Evolutionary conservation across 2,797 vertebrate genomes (phyloP), one percentile per base, ranked within the genome.

Genomic region (Lepus oiostolus): DNA sequence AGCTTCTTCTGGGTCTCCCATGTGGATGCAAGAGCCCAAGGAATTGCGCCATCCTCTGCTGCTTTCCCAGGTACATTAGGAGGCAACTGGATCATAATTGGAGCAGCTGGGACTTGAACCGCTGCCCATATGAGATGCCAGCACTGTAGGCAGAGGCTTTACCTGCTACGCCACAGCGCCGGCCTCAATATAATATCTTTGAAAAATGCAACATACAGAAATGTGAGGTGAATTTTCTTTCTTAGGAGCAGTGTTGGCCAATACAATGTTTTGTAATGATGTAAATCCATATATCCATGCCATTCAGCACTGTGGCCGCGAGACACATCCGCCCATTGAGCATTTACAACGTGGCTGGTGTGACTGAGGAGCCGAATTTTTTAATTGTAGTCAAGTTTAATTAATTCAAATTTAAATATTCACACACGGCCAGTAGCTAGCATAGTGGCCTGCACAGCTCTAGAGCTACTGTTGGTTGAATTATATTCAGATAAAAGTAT

Each of bases 401-500:
- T 94, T 90, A 95, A 94, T 92, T 94, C 58, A 54, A 60, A 68
- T 91, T 67, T 88, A 84, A 95, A 77, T 35, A 60, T 50, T 26
- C n/a, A 52, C 82, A 67, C 0, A 4, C 75, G 47, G 32, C 68
- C 72, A 75, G 60, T 52, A 58, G 58, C 82, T 79, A 65, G 82
- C 22, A 10, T 63, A 72, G 68, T 79, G 86, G 70, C 65, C 68
- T 50, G 47, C 16, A 38, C 16, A 32, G 30, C 77, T 87, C 47
- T 30, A 52, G 65, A 79, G 52, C 79, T 80, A 38, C 22, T 85
- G 52, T 65, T 60, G 32, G 32, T 82, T 94, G 80, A 93, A 95
- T 96, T 83, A 82, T 75, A 71, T 50, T 92, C 93, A 54, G 79
- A 92, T 92, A 81, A 88, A 96, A 92, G 85, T 79, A 71, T 79